A percentile compares a stretch with the other conserved stretches of the same genome.
These are phyloP conservation scores for Phylloscopus whistleri DNA, from an alignment of 2,113 vertebrate genomes.

Conservation along the genomic window DNA sequence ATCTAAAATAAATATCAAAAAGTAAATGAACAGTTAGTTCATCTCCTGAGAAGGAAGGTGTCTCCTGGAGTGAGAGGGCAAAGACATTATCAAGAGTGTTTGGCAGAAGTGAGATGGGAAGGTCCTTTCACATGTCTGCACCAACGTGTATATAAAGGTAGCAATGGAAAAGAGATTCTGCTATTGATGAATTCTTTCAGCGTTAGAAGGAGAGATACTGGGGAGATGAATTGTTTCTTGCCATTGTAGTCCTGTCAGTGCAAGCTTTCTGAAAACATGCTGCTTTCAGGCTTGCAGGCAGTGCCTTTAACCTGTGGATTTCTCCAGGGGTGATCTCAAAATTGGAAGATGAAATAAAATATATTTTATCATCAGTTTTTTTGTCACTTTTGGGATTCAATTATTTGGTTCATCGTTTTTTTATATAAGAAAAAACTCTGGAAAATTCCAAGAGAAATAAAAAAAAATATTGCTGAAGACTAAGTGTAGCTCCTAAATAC, in stretches of 20 bases:
- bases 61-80: not conserved
- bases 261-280: not conserved
- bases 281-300: not conserved
- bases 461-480: not conserved
- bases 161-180: not conserved
- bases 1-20: not conserved
- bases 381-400: not conserved
- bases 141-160: not conserved
- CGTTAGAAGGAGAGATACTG: not conserved
- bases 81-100: not conserved
- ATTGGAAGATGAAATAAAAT: not conserved
- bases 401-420: not conserved
- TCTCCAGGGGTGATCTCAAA: not conserved
- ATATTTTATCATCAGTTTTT: not conserved
- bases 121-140: not conserved
- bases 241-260: not conserved
- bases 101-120: not conserved
- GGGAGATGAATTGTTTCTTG: not conserved
- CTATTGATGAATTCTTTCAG: constrained; percentile 5
- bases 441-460: not conserved
- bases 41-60: not conserved
- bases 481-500: not conserved
- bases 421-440: not conserved
- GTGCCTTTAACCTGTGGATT: not conserved
- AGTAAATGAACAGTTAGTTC: not conserved